These are phyloP conservation scores for Gasterosteus nipponicus DNA, from an alignment of 2,113 vertebrate species.

Conservation along the genomic window DNA sequence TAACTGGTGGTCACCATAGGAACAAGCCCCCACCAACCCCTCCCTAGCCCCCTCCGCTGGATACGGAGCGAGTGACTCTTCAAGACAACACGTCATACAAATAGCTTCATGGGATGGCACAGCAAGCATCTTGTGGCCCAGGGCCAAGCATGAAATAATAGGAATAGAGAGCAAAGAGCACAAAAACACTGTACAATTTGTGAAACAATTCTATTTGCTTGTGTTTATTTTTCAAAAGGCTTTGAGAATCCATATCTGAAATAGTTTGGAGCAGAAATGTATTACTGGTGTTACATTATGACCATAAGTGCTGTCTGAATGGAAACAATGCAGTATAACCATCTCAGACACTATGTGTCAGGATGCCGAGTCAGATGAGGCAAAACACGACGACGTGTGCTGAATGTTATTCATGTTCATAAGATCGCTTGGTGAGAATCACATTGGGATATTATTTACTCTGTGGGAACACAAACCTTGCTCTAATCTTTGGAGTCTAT, in stretches of 20 bases:
- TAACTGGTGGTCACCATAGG: slow-evolving; percentile 71
- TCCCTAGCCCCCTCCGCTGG: slow-evolving; percentile 5
- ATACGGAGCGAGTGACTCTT: slow-evolving; percentile 39
- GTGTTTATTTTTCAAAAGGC: slow-evolving; percentile 57
- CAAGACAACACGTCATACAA: slow-evolving; percentile 45
- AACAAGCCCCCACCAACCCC: slow-evolving; percentile 44
- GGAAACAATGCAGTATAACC: slow-evolving; percentile 25
- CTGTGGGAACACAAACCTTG: slow-evolving; percentile 13
- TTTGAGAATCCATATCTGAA: slow-evolving; percentile 37
- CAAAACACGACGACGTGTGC: slow-evolving; percentile 13
- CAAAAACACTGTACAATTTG: slow-evolving; percentile 30
- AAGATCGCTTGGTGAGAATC: slow-evolving; percentile 29
- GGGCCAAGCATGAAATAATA: slow-evolving; percentile 32
- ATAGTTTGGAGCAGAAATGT: slow-evolving; percentile 29
- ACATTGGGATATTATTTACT: slow-evolving; percentile 29
- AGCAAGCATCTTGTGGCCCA: slow-evolving; percentile 54
- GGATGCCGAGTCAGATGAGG: slow-evolving; percentile 3
- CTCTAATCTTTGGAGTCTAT: slow-evolving; percentile 20
- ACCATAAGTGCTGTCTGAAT: slow-evolving; percentile 17
- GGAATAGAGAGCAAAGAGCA: slow-evolving; percentile 48
- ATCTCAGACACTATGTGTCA: slow-evolving; percentile 8
- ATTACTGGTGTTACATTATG: slow-evolving; percentile 17
- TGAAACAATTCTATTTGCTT: slow-evolving; percentile 32
- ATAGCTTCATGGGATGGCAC: slow-evolving; percentile 50
- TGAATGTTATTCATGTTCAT: slow-evolving; percentile 27